Evolutionary conservation across 2,888 invertebrate species (phyloP).

Genomic region (Megalurothrips usitatus): DNA sequence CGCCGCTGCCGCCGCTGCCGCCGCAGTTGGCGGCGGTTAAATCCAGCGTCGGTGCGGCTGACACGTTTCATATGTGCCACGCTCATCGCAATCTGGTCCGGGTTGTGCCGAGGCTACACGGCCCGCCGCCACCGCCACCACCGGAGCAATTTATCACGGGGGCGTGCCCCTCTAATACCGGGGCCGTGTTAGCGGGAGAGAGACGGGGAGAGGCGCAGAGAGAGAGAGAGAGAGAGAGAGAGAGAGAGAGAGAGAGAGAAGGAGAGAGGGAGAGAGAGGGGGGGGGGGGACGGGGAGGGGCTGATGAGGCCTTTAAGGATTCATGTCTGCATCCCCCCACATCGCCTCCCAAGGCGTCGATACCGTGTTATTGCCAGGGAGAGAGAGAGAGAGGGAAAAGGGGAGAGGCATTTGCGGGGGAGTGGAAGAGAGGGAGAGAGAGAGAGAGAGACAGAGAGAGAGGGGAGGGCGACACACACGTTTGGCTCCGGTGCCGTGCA

Average conservation of each 20-base stretch:
- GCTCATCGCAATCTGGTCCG: neutral
- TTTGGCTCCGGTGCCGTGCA: too few species aligned
- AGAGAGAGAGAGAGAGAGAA: neutral
- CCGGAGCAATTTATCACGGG: neutral
- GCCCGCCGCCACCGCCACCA: too few species aligned
- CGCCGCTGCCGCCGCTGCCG: too few species aligned
- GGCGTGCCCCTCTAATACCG: neutral
- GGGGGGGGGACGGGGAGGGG: neutral
- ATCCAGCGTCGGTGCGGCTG: neutral
- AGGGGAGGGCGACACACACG: too few species aligned
- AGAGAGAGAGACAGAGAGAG: too few species aligned
- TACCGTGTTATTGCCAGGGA: neutral
- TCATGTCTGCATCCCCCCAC: neutral
- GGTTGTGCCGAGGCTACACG: slow-evolving; percentile 58
- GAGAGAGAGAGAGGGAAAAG: too few species aligned
- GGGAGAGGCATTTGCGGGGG: too few species aligned
- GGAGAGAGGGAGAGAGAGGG: neutral
- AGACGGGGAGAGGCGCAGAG: neutral
- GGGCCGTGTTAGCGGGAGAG: neutral
- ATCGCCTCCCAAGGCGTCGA: neutral
- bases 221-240: slow-evolving; percentile 1
- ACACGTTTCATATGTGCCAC: slow-evolving; percentile 11
- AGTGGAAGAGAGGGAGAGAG: too few species aligned
- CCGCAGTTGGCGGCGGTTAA: too few species aligned
- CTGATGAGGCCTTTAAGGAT: neutral